Evolutionary conservation across 2,797 vertebrate species (phyloP).

Genomic region (Eospalax fontanierii): DNA sequence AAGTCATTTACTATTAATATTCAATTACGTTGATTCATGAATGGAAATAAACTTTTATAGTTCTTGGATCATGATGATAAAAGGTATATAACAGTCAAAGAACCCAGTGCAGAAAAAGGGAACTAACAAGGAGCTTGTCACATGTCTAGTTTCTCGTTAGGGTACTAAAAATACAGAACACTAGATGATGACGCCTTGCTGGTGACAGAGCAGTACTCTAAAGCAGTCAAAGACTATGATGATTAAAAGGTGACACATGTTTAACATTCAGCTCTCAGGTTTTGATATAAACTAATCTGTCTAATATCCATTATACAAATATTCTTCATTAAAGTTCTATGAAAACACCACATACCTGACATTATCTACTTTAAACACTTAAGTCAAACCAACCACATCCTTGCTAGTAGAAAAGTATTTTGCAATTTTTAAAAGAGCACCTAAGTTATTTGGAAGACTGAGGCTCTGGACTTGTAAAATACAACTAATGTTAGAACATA

Average conservation of each 20-base stretch:
- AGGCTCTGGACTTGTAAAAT: background rate
- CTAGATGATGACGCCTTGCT: background rate
- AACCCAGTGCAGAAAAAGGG: background rate
- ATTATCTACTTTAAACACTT: constrained; percentile 42
- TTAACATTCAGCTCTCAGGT: constrained; percentile 29
- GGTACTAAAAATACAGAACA: background rate
- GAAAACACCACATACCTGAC: background rate
- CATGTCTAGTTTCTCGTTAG: constrained; percentile 25
- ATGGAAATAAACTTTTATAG: background rate
- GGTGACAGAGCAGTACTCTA: background rate
- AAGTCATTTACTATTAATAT: constrained; percentile 33
- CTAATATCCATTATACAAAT: background rate
- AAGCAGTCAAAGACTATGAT: background rate
- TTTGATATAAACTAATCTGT: background rate
- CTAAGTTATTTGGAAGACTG: constrained; percentile 48
- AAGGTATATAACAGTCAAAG: background rate
- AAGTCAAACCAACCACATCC: constrained; percentile 19
- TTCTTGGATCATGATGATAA: constrained; percentile 23
- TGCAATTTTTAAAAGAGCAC: background rate
- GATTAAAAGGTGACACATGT: constrained; percentile 23
- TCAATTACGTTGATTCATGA: constrained; percentile 12
- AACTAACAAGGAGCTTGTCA: background rate
- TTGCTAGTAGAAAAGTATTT: constrained; percentile 7
- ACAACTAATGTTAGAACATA: constrained; percentile 3
- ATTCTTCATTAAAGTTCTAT: constrained; percentile 28